A percentile compares a stretch with the other conserved stretches of the same genome.
These are phyloP conservation scores for Rapana venosa DNA, from an alignment of 2,888 invertebrate species.

Conservation along the genomic window DNA sequence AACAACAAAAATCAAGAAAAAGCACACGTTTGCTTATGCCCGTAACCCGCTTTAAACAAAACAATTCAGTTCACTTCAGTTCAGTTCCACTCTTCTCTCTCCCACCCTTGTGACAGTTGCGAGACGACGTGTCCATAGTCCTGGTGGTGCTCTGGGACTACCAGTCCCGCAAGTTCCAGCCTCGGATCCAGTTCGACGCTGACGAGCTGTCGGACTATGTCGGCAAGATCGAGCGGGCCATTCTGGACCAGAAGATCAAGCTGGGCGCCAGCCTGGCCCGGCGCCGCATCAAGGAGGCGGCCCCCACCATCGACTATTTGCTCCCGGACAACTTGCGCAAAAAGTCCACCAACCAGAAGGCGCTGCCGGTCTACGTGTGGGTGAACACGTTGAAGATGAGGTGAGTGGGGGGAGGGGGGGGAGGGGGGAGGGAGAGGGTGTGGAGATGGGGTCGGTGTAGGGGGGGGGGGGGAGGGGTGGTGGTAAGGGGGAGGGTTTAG, in stretches of 20 bases:
- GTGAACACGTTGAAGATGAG: conserved; percentile 73
- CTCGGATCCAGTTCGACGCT: conserved; percentile 57
- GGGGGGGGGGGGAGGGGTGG: background rate
- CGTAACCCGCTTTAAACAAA: too few species aligned
- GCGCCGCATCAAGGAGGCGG: conserved; percentile 70
- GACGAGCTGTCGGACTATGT: conserved; percentile 61
- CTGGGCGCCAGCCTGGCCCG: conserved; percentile 75
- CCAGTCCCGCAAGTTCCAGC: conserved; percentile 74
- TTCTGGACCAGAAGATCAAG: conserved; percentile 70
- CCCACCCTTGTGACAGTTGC: conserved; percentile 55
- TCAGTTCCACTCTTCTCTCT: background rate
- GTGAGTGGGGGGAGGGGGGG: conserved; percentile 57
- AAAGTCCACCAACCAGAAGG: conserved; percentile 64
- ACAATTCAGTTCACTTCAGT: background rate
- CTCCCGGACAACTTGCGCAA: conserved; percentile 73
- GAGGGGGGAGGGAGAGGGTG: background rate
- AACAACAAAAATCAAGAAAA: too few species aligned
- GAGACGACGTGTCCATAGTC: conserved; percentile 65
- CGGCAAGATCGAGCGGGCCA: conserved; percentile 69
- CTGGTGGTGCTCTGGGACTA: conserved; percentile 75
- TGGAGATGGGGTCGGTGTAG: background rate
- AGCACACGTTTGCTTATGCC: too few species aligned
- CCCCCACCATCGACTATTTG: conserved; percentile 71
- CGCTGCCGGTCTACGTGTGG: conserved; percentile 73
- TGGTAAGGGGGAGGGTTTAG: background rate